Base-by-base conservation (phyloP, 2,797 vertebrate species). In the Apodemus agrarius region DNA sequence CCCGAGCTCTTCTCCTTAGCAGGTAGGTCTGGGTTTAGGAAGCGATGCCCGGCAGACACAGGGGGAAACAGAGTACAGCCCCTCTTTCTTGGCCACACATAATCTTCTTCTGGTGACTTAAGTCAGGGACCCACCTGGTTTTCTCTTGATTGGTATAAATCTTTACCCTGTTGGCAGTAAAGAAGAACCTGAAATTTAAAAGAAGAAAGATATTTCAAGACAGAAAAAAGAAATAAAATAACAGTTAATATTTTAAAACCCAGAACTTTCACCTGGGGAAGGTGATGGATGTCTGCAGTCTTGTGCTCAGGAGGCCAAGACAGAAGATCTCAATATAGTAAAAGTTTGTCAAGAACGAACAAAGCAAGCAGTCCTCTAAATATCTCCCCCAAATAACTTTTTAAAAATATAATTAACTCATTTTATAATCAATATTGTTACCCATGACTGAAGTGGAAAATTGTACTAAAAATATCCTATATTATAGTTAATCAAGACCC, bases 141-240 rank as follows among this genome's bases (percentile, higher is more conserved):
- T 98, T 99, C 98, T 99, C 99, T 88, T 99, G 98, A 31, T 99
- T 99, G 97, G 98, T 99, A 91, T 99, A 99, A 95, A 99, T 98
- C 97, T 98, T 99, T 95, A 99, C 98, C 96, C 94, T 99, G 83
- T 99, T 98, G 16, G 99, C 99, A 37, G 98, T 98, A 4, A 99
- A 99, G 57, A 98, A 97, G 97, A 99, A 99, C 97, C 99, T 99
- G 98, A 72, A 95, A 98, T 92, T 94, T 31, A 79, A 93, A 61
- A 97, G 88, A 74, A 97, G 84, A 75, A 21, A 75, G 90, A 79
- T 24, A 96, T 80, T 67, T 95, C 24, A 72, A 69, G 24, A 85
- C 95, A 24, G 65, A 22, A 49, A n/a, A 91, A 76, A 86, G 34
- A 79, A 7, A 1, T n/a, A 67, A 79, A 89, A 54, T 16, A 90